phyloP scores from a whole-genome alignment of 2,888 invertebrate species.

The Melipona bicolor region DNA sequence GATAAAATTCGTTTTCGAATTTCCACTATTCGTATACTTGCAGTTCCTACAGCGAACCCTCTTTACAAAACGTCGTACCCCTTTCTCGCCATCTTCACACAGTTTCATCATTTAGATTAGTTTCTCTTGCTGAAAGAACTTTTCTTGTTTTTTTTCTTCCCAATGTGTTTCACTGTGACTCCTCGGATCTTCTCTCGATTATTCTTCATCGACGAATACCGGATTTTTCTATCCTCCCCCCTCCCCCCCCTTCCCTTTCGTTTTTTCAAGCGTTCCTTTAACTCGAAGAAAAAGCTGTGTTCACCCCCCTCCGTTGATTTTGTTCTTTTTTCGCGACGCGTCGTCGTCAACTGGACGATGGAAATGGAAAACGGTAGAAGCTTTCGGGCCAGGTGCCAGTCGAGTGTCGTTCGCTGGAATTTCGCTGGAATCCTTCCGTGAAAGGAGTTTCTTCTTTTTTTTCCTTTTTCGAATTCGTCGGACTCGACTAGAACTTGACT shows the following conservation, averaged over 20 bases:
- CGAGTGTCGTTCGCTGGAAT: conserved; percentile 12
- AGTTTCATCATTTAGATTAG: neutral
- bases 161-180: neutral
- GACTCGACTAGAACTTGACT: conserved; percentile 10
- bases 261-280: conserved; percentile 18
- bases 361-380: conserved; percentile 9
- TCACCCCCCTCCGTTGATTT: conserved; percentile 67
- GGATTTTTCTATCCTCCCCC: neutral
- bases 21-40: neutral
- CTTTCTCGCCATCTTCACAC: neutral
- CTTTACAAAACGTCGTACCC: neutral
- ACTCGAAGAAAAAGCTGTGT: conserved; percentile 24
- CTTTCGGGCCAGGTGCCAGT: conserved; percentile 27
- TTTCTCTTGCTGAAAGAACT: neutral
- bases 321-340: conserved; percentile 5
- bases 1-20: conserved; percentile 7
- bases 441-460: neutral
- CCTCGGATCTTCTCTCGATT: neutral
- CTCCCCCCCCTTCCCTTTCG: neutral
- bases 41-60: neutral
- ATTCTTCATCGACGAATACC: conserved; percentile 28
- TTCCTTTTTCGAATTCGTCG: neutral
- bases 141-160: neutral
- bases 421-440: neutral
- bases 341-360: conserved; percentile 48